These are phyloP conservation scores for Phaetusa simplex DNA, from an alignment of 2,113 vertebrate genomes.

Conservation along the genomic window DNA sequence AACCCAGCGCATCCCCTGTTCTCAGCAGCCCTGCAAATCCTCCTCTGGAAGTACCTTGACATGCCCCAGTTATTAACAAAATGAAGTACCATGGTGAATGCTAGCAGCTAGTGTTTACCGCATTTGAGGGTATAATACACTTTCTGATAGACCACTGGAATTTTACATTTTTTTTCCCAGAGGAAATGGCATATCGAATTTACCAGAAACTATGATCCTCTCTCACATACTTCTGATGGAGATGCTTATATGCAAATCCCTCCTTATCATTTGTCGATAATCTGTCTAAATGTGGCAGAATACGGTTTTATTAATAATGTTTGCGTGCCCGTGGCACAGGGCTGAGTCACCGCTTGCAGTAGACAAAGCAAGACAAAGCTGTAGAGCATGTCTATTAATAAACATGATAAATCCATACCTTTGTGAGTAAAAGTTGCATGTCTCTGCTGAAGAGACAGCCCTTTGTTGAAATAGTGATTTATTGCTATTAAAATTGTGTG, in stretches of 20 bases:
- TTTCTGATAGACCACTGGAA: not conserved
- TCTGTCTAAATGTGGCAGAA: constrained; percentile 51
- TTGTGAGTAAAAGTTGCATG: not conserved
- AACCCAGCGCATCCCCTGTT: not conserved
- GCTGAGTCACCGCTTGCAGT: not conserved
- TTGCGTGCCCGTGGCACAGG: not conserved
- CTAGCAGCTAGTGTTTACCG: not conserved
- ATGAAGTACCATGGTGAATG: not conserved
- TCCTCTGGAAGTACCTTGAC: not conserved
- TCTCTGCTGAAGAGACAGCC: not conserved
- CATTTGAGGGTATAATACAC: not conserved
- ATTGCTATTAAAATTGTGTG: constrained; percentile 37
- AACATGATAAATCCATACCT: constrained; percentile 20
- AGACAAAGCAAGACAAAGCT: constrained; percentile 17
- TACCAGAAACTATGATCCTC: not conserved
- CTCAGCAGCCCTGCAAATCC: not conserved
- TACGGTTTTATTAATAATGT: constrained; percentile 31
- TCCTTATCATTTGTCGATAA: not conserved
- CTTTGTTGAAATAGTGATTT: constrained; percentile 46
- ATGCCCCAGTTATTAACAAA: not conserved
- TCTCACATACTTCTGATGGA: not conserved
- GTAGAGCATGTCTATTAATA: constrained; percentile 28
- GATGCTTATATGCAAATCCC: constrained; percentile 8
- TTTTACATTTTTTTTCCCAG: not conserved
- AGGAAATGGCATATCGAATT: not conserved